These are phyloP conservation scores for Poeciliopsis infans DNA, from an alignment of 2,797 vertebrate species.

Conservation along the genomic window DNA sequence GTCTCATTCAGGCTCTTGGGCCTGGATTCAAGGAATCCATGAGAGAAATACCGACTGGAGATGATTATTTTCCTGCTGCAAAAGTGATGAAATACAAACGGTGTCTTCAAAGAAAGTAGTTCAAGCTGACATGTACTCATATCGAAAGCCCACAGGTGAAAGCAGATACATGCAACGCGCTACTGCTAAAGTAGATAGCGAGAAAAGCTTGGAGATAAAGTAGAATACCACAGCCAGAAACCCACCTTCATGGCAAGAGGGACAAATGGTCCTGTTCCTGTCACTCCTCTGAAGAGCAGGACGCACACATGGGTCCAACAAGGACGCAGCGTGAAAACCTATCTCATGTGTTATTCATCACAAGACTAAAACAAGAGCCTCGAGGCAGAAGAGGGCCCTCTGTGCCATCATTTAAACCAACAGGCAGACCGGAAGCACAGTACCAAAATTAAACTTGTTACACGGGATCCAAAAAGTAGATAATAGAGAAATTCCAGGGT, in stretches of 20 bases:
- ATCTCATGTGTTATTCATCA: slow-evolving; percentile 71
- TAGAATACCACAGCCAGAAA: slow-evolving; percentile 25
- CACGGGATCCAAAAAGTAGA: slow-evolving; percentile 7
- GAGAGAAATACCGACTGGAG: slow-evolving; percentile 47
- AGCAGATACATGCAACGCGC: slow-evolving; percentile 7
- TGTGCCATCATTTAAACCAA: slow-evolving; percentile 34
- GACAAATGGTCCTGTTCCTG: slow-evolving; percentile 35
- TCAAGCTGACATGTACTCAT: slow-evolving; percentile 22
- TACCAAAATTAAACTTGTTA: slow-evolving; percentile 13
- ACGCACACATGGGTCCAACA: slow-evolving; percentile 32
- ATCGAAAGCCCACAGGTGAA: slow-evolving; percentile 8
- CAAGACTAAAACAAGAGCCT: slow-evolving; percentile 61
- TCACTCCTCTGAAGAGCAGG: slow-evolving; percentile 33
- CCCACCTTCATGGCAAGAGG: slow-evolving; percentile 61
- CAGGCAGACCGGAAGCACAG: slow-evolving; percentile 19
- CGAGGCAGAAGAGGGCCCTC: slow-evolving; percentile 29
- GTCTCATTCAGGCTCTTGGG: slow-evolving; percentile 47
- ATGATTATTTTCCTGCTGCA: slow-evolving; percentile 23
- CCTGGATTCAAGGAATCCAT: slow-evolving; percentile 31
- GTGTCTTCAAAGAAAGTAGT: slow-evolving; percentile 24
- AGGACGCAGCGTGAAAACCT: slow-evolving; percentile 58
- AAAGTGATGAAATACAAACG: slow-evolving; percentile 24
- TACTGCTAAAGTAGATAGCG: slow-evolving; percentile 13
- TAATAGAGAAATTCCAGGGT: background rate
- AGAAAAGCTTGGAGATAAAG: slow-evolving; percentile 29